Percentiles rank a stretch among this genome's conserved stretches.
phyloP scores from a whole-genome alignment of 30 jellyfish, hydroid and myxozoan species.

The Chrysaora quinquecirrha region DNA sequence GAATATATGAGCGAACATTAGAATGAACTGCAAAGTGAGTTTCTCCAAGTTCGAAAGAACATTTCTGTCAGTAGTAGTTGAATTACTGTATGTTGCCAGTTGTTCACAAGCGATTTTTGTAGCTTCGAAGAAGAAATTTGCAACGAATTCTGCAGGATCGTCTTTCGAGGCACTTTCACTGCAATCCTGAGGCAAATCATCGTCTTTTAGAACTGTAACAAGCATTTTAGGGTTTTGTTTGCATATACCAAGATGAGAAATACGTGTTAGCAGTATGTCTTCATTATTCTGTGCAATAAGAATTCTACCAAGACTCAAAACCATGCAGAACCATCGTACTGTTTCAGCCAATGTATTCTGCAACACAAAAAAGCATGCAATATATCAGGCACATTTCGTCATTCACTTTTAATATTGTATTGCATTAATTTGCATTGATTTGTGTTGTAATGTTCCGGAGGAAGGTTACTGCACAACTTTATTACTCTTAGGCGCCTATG shows the following conservation, averaged over 20 bases:
- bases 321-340: conserved; percentile 70
- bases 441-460: too few relatives aligned
- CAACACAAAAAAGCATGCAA: too few relatives aligned
- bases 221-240: conserved; percentile 30
- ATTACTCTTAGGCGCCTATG: too few relatives aligned
- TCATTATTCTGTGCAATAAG: conserved; percentile 90
- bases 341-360: conserved; percentile 62
- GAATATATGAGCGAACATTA: conserved; percentile 36
- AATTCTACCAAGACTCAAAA: conserved; percentile 64
- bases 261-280: conserved; percentile 85
- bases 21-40: conserved; percentile 31
- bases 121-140: conserved; percentile 65
- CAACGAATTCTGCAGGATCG: conserved; percentile 67
- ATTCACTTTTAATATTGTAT: too few relatives aligned
- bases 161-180: not conserved
- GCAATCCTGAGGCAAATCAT: not conserved
- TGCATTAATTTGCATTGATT: too few relatives aligned
- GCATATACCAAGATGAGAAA: conserved; percentile 70
- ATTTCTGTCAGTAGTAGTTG: conserved; percentile 28
- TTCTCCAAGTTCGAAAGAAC: conserved; percentile 19
- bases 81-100: conserved; percentile 18
- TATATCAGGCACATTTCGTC: too few relatives aligned
- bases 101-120: conserved; percentile 41
- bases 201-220: not conserved
- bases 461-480: too few relatives aligned